Evolutionary conservation across 2,113 vertebrate genomes (phyloP), one percentile per base, ranked within the genome.

Genomic region (Anolis carolinensis): DNA sequence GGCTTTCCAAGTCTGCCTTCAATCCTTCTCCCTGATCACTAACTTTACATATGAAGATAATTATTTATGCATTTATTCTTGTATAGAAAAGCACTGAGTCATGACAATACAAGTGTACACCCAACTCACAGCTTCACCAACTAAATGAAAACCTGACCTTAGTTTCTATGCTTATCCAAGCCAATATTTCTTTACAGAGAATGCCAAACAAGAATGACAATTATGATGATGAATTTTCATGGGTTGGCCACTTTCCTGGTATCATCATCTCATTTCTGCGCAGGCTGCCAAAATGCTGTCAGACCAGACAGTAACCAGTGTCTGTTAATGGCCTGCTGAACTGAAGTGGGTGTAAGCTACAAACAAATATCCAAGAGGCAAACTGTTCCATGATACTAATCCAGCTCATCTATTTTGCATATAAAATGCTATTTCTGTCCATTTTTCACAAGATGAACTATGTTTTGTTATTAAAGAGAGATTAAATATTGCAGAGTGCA

Each of bases 141-240:
- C 27, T 73, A 7, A 32, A 9, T 39, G n/a, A 50, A 3, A 72
- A 44, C 62, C 36, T 14, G 20, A 32, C 18, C 68, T 27, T 39
- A 13, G 25, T 67, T 16, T 32, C 55, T 0, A 79, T 83, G 87
- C 71, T 0, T 0, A n/a, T 72, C 7, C 4, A 30, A 3, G 74
- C 25, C 7, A 89, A 20, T 6, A 8, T 83, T 74, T 73, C 73
- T 82, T 20, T 1, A 1, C 20, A 85, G 34, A 7, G 85, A 63
- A 65, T 73, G 81, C 65, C 82, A 86, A 86, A n/a, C 4, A 73
- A 36, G 25, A 30, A 21, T 71, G 55, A 68, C 34, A 83, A n/a
- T 74, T 23, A 55, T 89, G 81, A 85, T 79, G 74, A 79, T 63
- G 52, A 80, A 34, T 63, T 73, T 25, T 70, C n/a, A 75, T 18